These are phyloP conservation scores for Glaucomys volans DNA, from an alignment of 2,113 vertebrate genomes.

Conservation along the genomic window DNA sequence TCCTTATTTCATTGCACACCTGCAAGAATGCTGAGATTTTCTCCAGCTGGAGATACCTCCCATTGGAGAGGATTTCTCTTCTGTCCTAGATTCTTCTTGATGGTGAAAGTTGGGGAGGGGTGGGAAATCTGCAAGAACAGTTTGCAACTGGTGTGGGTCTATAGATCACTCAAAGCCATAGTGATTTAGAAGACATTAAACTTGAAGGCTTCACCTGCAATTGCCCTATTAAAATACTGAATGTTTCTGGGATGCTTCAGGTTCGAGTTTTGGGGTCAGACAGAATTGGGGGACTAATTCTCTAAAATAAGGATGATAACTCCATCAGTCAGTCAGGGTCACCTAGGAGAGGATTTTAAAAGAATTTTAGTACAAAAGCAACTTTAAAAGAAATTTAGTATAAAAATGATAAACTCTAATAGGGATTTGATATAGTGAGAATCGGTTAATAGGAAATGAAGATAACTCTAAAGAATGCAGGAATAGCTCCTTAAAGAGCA, in stretches of 20 bases:
- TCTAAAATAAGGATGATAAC: not conserved
- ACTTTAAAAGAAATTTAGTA: not conserved
- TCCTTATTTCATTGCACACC: not conserved
- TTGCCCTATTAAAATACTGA: not conserved
- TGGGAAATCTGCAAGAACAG: not conserved
- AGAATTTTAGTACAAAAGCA: not conserved
- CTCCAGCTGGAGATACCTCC: no score
- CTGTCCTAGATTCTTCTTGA: constrained; percentile 55
- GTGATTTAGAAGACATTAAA: not conserved
- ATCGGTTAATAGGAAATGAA: not conserved
- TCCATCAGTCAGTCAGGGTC: not conserved
- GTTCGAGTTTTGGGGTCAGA: not conserved
- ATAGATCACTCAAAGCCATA: not conserved
- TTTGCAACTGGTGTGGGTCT: not conserved
- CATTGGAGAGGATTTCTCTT: not conserved
- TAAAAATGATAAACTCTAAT: not conserved
- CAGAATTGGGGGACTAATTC: not conserved
- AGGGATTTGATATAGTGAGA: not conserved
- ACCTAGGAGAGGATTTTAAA: not conserved
- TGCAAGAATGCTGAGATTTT: no score
- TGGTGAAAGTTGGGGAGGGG: constrained; percentile 9
- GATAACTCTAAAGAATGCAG: not conserved
- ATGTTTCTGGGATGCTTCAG: not conserved
- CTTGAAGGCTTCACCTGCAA: not conserved
- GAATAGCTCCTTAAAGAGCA: not conserved